Percentiles rank a stretch among this genome's conserved stretches.
phyloP scores from a whole-genome alignment of 2,797 vertebrate species.

The Discoglossus pictus region DNA sequence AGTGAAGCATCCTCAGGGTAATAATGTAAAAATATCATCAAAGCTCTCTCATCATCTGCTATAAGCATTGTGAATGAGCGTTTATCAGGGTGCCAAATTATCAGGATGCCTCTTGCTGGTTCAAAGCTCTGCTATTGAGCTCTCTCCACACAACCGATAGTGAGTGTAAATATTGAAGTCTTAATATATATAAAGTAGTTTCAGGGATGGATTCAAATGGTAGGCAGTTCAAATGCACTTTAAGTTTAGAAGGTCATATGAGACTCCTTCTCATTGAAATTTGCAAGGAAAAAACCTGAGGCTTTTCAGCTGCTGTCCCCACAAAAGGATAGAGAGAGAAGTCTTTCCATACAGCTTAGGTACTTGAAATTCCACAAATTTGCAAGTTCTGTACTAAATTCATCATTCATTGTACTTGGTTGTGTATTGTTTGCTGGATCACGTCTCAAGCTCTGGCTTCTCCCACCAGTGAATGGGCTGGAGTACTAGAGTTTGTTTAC shows the following conservation, averaged over 20 bases:
- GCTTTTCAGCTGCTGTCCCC: slow-evolving; percentile 65
- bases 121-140: no score
- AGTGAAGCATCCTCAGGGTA: no score
- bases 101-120: no score
- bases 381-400: slow-evolving; percentile 65
- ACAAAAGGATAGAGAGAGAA: slow-evolving; percentile 56
- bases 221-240: slow-evolving; percentile 64
- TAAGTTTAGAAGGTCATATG: slow-evolving; percentile 53
- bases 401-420: slow-evolving; percentile 67
- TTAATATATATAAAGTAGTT: no score
- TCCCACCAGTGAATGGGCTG: neutral
- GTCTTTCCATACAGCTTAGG: slow-evolving; percentile 60
- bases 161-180: no score
- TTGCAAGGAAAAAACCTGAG: slow-evolving; percentile 68
- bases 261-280: slow-evolving; percentile 62
- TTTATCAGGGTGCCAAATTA: no score
- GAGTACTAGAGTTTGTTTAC: slow-evolving; percentile 6
- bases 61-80: no score
- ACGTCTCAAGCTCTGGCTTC: slow-evolving; percentile 5
- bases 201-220: no score
- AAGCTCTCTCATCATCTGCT: no score
- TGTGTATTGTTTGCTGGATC: slow-evolving; percentile 6
- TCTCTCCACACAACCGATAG: no score
- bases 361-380: slow-evolving; percentile 65
- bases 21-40: no score